Conservation (phyloP, 2,797 vertebrate species). For the Hipposideros larvatus region DNA sequence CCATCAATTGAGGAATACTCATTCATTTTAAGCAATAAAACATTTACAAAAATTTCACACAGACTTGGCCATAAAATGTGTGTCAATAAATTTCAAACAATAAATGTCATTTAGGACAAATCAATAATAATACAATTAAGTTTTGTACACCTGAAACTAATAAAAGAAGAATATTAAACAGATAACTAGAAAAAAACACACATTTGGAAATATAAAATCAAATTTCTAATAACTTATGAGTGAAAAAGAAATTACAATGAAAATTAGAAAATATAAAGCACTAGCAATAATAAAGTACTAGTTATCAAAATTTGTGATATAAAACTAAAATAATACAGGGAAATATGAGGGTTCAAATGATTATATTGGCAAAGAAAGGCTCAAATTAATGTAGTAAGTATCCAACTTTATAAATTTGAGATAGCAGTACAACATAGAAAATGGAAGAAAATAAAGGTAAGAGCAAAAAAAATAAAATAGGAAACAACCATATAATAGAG, state of each 20-base stretch:
- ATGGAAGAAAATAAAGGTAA: not conserved
- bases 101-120: not conserved
- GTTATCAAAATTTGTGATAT: not conserved
- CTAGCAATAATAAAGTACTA: not conserved
- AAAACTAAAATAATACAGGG: not conserved
- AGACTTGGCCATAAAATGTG: not conserved
- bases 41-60: not conserved
- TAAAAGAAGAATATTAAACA: not conserved
- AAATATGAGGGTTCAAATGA: not conserved
- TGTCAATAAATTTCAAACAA: conserved; percentile 23
- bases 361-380: not conserved
- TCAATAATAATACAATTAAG: not conserved
- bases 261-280: conserved; percentile 12
- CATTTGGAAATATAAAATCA: not conserved
- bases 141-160: not conserved
- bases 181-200: not conserved
- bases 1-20: not conserved
- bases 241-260: conserved; percentile 6
- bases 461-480: not conserved
- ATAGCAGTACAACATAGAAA: not conserved
- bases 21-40: conserved; percentile 5
- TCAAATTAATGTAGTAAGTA: not conserved
- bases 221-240: not conserved
- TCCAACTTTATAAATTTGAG: not conserved
- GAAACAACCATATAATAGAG: not conserved